Conservation (phyloP, 1,140 invertebrate species). For the Anadara kagoshimensis region DNA sequence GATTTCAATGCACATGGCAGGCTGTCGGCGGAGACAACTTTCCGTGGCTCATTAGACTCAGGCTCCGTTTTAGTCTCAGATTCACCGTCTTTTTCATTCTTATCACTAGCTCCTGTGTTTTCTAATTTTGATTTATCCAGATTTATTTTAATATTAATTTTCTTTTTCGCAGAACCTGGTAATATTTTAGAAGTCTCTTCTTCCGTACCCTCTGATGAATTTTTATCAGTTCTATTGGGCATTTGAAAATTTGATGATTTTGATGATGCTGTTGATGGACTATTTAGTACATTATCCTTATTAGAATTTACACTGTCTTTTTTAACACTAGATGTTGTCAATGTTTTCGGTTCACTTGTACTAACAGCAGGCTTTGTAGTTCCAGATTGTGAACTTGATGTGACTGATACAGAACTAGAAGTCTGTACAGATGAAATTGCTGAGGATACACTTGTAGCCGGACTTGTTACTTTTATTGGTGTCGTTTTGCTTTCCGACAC, state of each 20-base stretch:
- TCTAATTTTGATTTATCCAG: too few relatives aligned
- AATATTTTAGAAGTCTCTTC: neutral
- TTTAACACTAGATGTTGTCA: too few relatives aligned
- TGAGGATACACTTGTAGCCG: neutral
- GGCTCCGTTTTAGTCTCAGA: neutral
- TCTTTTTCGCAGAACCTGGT: neutral
- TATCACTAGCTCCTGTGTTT: constrained; percentile 10
- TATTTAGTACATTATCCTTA: too few relatives aligned
- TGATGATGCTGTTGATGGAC: too few relatives aligned
- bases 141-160: neutral
- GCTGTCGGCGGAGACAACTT: constrained; percentile 5
- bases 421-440: neutral
- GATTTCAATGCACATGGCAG: constrained; percentile 52
- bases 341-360: neutral
- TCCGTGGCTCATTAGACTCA: constrained; percentile 6
- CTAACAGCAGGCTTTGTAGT: neutral
- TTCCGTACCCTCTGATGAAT: neutral
- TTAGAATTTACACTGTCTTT: too few relatives aligned
- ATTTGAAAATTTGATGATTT: too few relatives aligned
- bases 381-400: constrained; percentile 2
- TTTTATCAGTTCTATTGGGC: too few relatives aligned
- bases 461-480: neutral
- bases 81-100: neutral
- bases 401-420: neutral
- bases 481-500: neutral